Evolutionary conservation across 2,113 vertebrate genomes (phyloP).

Genomic region (Dipodomys merriami): DNA sequence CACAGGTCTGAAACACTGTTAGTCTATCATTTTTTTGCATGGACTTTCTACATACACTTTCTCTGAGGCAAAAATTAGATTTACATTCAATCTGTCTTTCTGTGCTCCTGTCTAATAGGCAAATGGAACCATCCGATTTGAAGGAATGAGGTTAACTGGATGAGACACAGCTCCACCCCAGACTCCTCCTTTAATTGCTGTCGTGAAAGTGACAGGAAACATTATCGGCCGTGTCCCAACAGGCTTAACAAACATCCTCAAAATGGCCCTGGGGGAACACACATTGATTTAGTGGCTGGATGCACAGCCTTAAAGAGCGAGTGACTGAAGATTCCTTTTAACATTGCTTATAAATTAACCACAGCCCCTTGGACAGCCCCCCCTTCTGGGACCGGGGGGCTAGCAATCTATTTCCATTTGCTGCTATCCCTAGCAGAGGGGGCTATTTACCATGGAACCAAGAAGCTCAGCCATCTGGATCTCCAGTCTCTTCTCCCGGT

Average conservation of each 20-base stretch:
- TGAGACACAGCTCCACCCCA: neutral
- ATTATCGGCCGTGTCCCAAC: neutral
- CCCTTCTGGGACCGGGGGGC: fast-evolving
- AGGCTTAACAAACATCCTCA: neutral
- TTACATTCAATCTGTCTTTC: neutral
- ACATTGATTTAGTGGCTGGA: neutral
- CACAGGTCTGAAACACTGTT: too few species aligned
- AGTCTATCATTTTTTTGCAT: neutral
- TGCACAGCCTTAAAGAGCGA: neutral
- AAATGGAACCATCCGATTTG: neutral
- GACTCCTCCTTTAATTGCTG: neutral
- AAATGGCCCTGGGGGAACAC: neutral
- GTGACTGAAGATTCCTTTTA: neutral
- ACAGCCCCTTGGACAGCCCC: neutral
- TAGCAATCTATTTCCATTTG: neutral
- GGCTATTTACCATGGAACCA: neutral
- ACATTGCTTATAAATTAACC: neutral
- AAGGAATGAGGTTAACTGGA: neutral
- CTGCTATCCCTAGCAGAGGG: neutral
- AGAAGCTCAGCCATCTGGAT: conserved; percentile 19
- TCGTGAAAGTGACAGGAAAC: neutral
- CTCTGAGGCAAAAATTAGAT: neutral
- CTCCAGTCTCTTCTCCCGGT: neutral
- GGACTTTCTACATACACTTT: neutral
- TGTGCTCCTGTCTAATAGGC: neutral